These are phyloP conservation scores for Ellobium chinense DNA, from an alignment of 2,888 invertebrate genomes.

Conservation along the genomic window DNA sequence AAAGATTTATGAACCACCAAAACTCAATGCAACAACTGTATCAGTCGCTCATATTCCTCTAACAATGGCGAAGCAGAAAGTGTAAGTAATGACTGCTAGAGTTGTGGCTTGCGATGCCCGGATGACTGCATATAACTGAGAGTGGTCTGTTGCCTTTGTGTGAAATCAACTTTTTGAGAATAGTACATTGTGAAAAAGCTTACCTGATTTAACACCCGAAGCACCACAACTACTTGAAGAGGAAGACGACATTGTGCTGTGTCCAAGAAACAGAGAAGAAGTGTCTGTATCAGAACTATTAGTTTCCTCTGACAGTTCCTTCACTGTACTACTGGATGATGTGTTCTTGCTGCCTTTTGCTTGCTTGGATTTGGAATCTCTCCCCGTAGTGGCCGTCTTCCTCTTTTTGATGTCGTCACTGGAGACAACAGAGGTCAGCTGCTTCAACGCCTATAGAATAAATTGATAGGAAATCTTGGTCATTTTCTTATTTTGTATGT, in stretches of 20 bases:
- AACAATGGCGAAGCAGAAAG: no score
- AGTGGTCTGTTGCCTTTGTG: no score
- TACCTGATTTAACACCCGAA: neutral
- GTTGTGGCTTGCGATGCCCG: no score
- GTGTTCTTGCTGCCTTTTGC: neutral
- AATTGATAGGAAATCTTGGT: no score
- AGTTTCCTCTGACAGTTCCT: constrained; percentile 1
- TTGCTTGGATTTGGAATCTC: neutral
- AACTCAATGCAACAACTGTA: no score
- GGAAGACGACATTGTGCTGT: constrained; percentile 6
- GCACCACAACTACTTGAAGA: no score
- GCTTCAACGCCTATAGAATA: constrained; percentile 14
- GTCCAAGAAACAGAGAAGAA: neutral
- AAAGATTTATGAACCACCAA: no score
- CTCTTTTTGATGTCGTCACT: constrained; percentile 27
- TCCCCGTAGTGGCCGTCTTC: neutral
- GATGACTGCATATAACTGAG: no score
- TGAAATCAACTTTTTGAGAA: no score
- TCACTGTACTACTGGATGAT: neutral
- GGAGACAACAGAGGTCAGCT: constrained; percentile 34
- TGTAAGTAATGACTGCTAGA: no score
- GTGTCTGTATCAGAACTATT: neutral
- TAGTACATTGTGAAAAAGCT: neutral
- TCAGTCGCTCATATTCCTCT: no score
- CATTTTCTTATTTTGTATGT: no score